Base-by-base conservation (phyloP, 2,888 invertebrate genomes). In the Brachynemurus nebulosus region DNA sequence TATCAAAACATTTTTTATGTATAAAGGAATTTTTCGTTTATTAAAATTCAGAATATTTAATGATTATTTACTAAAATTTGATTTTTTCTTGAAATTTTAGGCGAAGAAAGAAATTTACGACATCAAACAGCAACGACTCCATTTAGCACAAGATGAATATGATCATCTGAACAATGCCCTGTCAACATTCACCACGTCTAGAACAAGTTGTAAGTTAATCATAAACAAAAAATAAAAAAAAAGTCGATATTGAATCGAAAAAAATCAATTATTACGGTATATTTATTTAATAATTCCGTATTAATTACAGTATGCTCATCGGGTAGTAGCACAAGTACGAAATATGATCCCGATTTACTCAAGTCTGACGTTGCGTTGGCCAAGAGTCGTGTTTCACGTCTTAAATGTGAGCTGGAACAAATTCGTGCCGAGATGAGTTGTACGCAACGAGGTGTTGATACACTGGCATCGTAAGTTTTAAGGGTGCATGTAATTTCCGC, bases 81-180 rank as follows among this genome's bases (percentile, higher is more conserved):
- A 11, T 21, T 7, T 14, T 30, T 41, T 41, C 2, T 47, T 57
- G 56, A 56, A 56, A 45, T 64, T 64, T n/a, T 73, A 90, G 89
- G 92, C 93, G 55, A 95, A 95, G 69, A 89, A 90, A 64, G 95
- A 96, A 71, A 93, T 95, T 66, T 89, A 84, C 69, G 85, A 90
- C 68, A 83, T 96, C 52, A 96, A 96, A 67, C 89, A 92, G 61
- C 91, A 95, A 69, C 77, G 95, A 61, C 69, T 96, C 55, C 80
- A 84, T 59, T 71, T 96, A 56, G 95, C 95, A 44, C 90, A 95
- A 67, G 91, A 95, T 66, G 95, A 96, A 68, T 95, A 90, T 70
- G 86, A 90, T 62, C 88, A 91, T 63, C 76, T 95, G 48, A 90
- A 88, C 67, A 85, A 85, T 63, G 83, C 83, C 38, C 72, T 85